These are phyloP conservation scores for Oncorhynchus clarkii DNA, from an alignment of 2,113 vertebrate genomes.

Conservation along the genomic window DNA sequence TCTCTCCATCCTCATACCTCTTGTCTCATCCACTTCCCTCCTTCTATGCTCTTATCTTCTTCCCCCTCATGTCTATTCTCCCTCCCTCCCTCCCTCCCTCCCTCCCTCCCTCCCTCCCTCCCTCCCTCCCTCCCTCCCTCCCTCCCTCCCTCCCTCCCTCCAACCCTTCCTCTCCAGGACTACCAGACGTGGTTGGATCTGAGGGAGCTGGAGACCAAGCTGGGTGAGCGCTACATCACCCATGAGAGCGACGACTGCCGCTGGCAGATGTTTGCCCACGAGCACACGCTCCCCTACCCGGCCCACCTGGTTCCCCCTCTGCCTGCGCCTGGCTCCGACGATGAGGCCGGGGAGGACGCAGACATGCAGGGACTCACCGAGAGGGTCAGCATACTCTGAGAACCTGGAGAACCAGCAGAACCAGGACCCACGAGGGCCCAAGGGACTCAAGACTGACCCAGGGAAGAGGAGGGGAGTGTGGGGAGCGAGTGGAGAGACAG, in stretches of 20 bases:
- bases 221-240: slow-evolving; percentile 86
- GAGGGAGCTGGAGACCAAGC: slow-evolving; percentile 85
- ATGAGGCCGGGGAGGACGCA: slow-evolving; percentile 65
- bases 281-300: slow-evolving; percentile 76
- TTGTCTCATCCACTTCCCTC: background rate
- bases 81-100: background rate
- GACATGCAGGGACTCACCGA: slow-evolving; percentile 86
- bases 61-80: background rate
- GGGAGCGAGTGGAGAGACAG: background rate
- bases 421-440: background rate
- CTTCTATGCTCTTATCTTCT: background rate
- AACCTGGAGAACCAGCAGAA: background rate
- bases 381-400: slow-evolving; percentile 88
- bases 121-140: background rate
- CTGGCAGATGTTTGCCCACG: slow-evolving; percentile 80
- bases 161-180: slow-evolving; percentile 67
- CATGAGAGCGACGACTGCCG: slow-evolving; percentile 90
- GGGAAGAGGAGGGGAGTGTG: slow-evolving; percentile 1
- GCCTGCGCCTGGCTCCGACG: slow-evolving; percentile 40
- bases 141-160: background rate
- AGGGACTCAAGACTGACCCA: background rate
- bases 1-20: background rate
- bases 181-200: slow-evolving; percentile 90
- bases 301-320: slow-evolving; percentile 68
- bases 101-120: background rate